Conservation (phyloP, 2,888 invertebrate species). For the Sphecodes monilicornis region DNA sequence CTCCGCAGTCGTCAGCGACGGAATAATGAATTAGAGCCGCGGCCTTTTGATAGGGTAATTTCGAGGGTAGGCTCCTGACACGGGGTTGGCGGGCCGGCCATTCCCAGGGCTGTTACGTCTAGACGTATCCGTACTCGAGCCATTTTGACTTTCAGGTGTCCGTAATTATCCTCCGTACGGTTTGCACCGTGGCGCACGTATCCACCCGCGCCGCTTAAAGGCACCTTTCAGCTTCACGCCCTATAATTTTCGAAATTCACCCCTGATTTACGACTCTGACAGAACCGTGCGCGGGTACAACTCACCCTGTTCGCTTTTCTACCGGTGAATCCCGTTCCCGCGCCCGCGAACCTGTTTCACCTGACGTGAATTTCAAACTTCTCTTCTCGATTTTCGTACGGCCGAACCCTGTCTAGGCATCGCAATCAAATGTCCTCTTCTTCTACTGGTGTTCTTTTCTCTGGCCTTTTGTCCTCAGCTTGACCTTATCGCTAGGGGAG, state of each 20-base stretch:
- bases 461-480: background rate
- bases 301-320: slow-evolving; percentile 17
- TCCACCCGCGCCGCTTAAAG: slow-evolving; percentile 70
- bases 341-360: background rate
- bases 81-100: slow-evolving; percentile 75
- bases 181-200: slow-evolving; percentile 63
- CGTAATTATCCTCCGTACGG: slow-evolving; percentile 76
- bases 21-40: slow-evolving; percentile 68
- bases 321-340: slow-evolving; percentile 2
- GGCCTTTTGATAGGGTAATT: slow-evolving; percentile 79
- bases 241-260: slow-evolving; percentile 81
- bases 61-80: slow-evolving; percentile 70
- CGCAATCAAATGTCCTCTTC: background rate
- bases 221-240: slow-evolving; percentile 75
- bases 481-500: too few relatives aligned
- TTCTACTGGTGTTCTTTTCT: background rate
- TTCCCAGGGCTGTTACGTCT: slow-evolving; percentile 77
- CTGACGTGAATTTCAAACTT: slow-evolving; percentile 20
- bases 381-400: slow-evolving; percentile 11
- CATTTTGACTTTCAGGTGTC: slow-evolving; percentile 81
- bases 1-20: slow-evolving; percentile 38
- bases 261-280: slow-evolving; percentile 76
- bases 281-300: slow-evolving; percentile 28
- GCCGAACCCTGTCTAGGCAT: background rate
- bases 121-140: slow-evolving; percentile 74